A percentile compares a stretch with the other conserved stretches of the same genome.
Conservation (phyloP, 2,888 invertebrate genomes). For the Leucania comma region DNA sequence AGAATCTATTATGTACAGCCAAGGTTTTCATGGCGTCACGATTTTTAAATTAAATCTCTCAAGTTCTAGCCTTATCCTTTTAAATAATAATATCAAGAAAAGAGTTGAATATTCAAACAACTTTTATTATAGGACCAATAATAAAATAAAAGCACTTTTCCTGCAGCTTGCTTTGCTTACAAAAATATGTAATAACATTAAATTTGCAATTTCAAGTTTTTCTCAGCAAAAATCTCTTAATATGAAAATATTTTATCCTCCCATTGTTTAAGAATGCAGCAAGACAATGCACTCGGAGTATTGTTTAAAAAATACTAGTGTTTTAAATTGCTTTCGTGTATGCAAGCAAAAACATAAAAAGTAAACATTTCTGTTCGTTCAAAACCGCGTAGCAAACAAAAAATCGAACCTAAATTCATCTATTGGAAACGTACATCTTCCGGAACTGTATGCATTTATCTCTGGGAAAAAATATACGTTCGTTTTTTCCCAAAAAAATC, state of each 20-base stretch:
- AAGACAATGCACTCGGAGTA: conserved; percentile 50
- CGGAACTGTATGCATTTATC: conserved; percentile 45
- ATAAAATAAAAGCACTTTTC: conserved; percentile 34
- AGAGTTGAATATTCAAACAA: conserved; percentile 27
- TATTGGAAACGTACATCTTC: conserved; percentile 55
- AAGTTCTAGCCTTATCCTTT: not conserved
- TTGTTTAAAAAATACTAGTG: conserved; percentile 49
- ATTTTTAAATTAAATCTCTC: not conserved
- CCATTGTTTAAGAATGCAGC: conserved; percentile 50
- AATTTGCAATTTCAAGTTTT: conserved; percentile 45
- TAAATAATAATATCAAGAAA: conserved; percentile 11
- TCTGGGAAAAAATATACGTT: conserved; percentile 35
- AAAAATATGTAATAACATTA: conserved; percentile 50
- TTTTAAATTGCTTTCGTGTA: conserved; percentile 40
- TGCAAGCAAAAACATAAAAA: conserved; percentile 23
- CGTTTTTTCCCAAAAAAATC: conserved; percentile 31
- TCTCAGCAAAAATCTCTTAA: conserved; percentile 39
- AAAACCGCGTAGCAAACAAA: conserved; percentile 33
- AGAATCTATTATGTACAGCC: not conserved
- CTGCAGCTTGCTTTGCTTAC: conserved; percentile 26
- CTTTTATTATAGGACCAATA: conserved; percentile 21
- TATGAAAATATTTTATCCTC: conserved; percentile 48
- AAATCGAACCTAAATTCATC: conserved; percentile 30
- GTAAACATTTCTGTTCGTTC: conserved; percentile 8
- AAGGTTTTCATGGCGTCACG: too few species aligned